Evolutionary conservation across 2,797 vertebrate species (phyloP), one percentile per base, ranked within the genome.

Genomic region (Lacerta agilis): DNA sequence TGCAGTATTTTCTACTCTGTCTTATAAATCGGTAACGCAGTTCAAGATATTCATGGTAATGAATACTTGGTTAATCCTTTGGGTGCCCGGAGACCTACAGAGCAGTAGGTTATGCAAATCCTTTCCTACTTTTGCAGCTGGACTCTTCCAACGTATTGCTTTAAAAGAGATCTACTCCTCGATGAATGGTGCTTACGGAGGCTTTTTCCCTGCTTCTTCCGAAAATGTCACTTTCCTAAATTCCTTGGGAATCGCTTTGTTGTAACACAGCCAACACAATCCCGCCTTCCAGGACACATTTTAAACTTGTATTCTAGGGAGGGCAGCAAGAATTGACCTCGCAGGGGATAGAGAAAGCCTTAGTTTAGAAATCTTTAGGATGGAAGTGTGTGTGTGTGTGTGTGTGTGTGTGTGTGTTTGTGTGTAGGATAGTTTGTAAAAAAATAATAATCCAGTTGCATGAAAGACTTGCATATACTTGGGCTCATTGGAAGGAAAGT

Each of bases 31-130:
- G 94, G 94, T 89, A 95, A 91, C 92, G 95, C 95, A 94, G 94
- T 91, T 95, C 91, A 94, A 93, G 90, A 95, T 92, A 93, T 91
- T 94, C 90, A 91, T 94, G 93, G 85, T 93, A 95, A 92, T 95
- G 95, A 95, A 94, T 95, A 94, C 92, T 92, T 87, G 67, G 92
- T 91, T 96, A 96, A 95, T 96, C 95, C 95, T 96, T 93, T 92
- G 94, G 95, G 92, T 93, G 92, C 86, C 38, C 88, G 64, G 88
- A 92, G 90, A 94, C 96, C 94, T 91, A 91, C 93, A 92, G 93
- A 96, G 95, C 94, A 96, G 94, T 95, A 92, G 94, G 95, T 95
- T 95, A 93, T 94, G 90, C 90, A 94, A 95, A 95, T 95, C 96
- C 94, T 89, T 94, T 94, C 93, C 93, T 95, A 94, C 90, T 95